Base-by-base conservation (phyloP, 2,888 invertebrate genomes). In the Drosophila nigricruria region DNA sequence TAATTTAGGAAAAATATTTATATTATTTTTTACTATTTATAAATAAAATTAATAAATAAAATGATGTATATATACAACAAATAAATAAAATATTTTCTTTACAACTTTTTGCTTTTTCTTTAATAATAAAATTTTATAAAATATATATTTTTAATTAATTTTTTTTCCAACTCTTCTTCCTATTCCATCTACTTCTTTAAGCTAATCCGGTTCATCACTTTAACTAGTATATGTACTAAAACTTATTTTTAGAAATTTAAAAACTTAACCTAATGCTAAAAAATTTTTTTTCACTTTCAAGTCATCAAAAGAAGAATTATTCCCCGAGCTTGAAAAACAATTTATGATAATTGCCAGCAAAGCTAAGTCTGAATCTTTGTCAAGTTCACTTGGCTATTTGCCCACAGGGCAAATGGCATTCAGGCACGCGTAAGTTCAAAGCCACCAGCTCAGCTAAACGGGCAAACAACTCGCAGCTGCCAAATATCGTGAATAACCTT, bases 401-500 rank as follows among this genome's bases (percentile, higher is more conserved):
- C 62, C 75, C 66, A 63, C 18, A 70, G 63, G 76, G 78, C 76
- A 77, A 74, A 50, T 68, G 68, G 65, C 70, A 60, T 45, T 42
- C 59, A 47, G 70, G 49, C 23, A 38, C 5, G 57, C n/a, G 49
- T 60, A 79, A 77, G 76, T 77, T 77, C 77, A 77, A 77, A 78
- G 76, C 65, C 76, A 78, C 65, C 73, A 14, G 63, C 49, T 63
- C 61, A 62, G 66, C 72, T 66, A 76, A 76, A 65, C 53, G 61
- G 69, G 45, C 68, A 67, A 61, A 56, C 34, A 45, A 32, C 61
- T 58, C 42, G 47, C 54, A 53, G 25, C 43, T 25, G 50, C 42
- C 67, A 20, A 74, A 60, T 63, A 66, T 70, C 57, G 54, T 61
- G 64, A 30, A 79, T 82, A 81, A 85, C 81, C 82, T 82, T 81